A percentile compares a stretch with the other conserved stretches of the same genome.
Evolutionary conservation across 2,797 vertebrate genomes (phyloP).

Genomic region (Xiphorhynchus erythropygius): DNA sequence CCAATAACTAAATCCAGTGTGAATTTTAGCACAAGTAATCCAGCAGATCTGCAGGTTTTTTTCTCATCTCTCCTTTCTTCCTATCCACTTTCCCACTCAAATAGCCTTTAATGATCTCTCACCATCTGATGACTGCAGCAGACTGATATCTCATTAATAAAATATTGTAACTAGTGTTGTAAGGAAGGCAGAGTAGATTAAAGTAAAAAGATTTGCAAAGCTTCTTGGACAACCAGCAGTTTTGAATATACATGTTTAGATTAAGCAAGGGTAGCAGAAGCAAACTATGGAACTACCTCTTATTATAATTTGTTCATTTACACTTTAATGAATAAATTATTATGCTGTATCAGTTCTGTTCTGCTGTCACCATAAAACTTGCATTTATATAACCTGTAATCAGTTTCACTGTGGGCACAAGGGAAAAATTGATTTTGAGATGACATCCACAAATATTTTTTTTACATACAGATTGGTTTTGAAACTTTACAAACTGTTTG

Average conservation of each 20-base stretch:
- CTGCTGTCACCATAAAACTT: conserved; percentile 68
- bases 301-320: conserved; percentile 67
- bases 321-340: conserved; percentile 88
- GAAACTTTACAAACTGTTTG: conserved; percentile 46
- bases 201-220: background rate
- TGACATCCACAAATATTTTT: conserved; percentile 19
- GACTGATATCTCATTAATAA: background rate
- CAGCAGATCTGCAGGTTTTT: background rate
- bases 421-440: conserved; percentile 63
- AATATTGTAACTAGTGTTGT: conserved; percentile 3
- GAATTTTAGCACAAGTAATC: background rate
- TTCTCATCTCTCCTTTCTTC: background rate
- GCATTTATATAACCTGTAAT: conserved; percentile 72
- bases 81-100: background rate
- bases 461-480: background rate
- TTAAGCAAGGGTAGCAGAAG: background rate
- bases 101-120: background rate
- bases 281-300: conserved; percentile 13
- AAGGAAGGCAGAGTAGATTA: conserved; percentile 2
- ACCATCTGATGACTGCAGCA: background rate
- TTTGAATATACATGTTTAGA: background rate
- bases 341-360: conserved; percentile 75
- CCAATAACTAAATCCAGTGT: background rate
- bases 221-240: background rate
- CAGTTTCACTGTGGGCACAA: conserved; percentile 49